Evolutionary conservation across 2,113 vertebrate species (phyloP), one percentile per base, ranked within the genome.

Genomic region (Herpetotheres cachinnans): DNA sequence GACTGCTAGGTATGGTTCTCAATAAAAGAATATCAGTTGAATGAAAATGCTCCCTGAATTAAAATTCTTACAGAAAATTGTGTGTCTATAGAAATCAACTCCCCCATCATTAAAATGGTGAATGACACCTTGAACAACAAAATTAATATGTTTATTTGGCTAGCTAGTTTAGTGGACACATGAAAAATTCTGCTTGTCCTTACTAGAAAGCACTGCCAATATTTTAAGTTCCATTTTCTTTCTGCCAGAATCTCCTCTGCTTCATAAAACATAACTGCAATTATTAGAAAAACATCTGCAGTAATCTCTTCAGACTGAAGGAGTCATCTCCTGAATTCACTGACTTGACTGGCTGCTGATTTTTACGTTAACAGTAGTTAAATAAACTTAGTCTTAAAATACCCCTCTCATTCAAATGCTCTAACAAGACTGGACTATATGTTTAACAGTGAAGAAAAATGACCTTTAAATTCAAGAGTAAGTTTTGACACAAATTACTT

Each of bases 81-180:
- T 26, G 5, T 49, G 27, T 46, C 72, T 76, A 63, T 32, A 71
- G 73, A 83, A 90, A 72, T 86, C 58, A 69, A 14, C 25, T 92
- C 52, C 22, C 13, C 21, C 40, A 69, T 92, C 91, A 76, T 52
- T 65, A 77, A 52, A 50, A 86, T 76, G 65, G 91, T 62, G 59
- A 92, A 91, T 62, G 67, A 86, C 74, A 96, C 36, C 38, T 29
- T 55, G 67, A 97, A 81, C 36, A 93, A 79, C 65, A 93, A 91
- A 97, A 89, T 94, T 91, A 92, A 89, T 83, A 79, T 49, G 66
- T 94, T 97, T 94, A 93, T 95, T 96, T 93, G 65, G 40, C 59
- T 89, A 85, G 66, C 91, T 93, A 92, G 52, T 69, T 95, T 80
- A 90, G 38, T 61, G 27, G 88, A 82, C 59, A 86, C 17, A 89